Conservation (phyloP, 1,140 invertebrate genomes). For the Neotoxoptera formosana region DNA sequence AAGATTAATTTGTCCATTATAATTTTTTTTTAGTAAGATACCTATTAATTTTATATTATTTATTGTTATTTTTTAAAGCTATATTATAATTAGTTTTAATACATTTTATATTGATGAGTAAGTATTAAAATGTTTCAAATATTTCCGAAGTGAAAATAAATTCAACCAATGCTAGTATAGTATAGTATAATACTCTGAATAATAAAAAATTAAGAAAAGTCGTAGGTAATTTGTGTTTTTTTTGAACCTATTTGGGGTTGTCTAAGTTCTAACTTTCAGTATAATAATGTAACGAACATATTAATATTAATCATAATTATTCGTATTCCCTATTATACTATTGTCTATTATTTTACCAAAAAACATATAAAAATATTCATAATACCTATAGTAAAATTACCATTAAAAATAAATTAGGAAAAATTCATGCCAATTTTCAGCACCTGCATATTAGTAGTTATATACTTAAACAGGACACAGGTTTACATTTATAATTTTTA, state of each 20-base stretch:
- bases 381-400: not conserved
- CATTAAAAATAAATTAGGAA: not conserved
- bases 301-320: not conserved
- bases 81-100: no score
- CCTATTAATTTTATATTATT: not conserved
- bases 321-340: not conserved
- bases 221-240: not conserved
- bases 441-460: no score
- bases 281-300: not conserved
- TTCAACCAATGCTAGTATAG: no score
- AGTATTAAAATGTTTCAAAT: no score
- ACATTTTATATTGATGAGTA: no score
- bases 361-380: not conserved
- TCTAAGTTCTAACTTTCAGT: not conserved
- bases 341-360: no score
- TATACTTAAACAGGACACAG: not conserved
- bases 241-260: not conserved
- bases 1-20: not conserved
- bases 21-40: not conserved
- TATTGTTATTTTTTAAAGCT: no score
- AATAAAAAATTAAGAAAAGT: not conserved
- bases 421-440: not conserved
- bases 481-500: not conserved
- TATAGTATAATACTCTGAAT: no score
- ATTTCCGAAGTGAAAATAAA: no score